These are phyloP conservation scores for Smutsia gigantea DNA, from an alignment of 2,797 vertebrate genomes.

Conservation along the genomic window DNA sequence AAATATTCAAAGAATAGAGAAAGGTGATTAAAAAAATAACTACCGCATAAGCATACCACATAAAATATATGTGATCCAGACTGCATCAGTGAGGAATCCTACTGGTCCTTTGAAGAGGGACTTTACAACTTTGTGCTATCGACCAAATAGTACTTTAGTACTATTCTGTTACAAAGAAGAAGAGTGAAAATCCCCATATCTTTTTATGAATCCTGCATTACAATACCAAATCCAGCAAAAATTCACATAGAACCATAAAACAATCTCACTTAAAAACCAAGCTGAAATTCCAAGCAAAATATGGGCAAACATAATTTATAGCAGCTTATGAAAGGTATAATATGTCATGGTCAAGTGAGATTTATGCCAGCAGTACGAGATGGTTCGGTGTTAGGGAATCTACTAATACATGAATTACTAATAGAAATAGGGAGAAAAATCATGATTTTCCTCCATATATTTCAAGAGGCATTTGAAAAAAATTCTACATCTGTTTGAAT, in stretches of 20 bases:
- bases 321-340: background rate
- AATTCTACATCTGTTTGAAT: background rate
- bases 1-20: background rate
- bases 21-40: background rate
- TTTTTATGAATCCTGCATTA: background rate
- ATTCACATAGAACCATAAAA: background rate
- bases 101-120: background rate
- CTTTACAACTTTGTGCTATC: background rate
- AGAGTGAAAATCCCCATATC: background rate
- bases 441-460: background rate
- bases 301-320: background rate
- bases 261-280: background rate
- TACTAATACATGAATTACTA: background rate
- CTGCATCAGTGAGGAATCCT: background rate
- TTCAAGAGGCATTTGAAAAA: conserved; percentile 5
- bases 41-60: background rate
- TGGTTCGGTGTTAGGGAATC: background rate
- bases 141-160: background rate
- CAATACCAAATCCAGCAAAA: background rate
- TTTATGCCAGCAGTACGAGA: background rate
- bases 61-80: background rate
- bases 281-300: background rate
- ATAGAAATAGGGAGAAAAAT: background rate
- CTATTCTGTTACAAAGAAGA: background rate
- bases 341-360: background rate